Percentiles rank a stretch among this genome's conserved stretches.
Evolutionary conservation across 2,797 vertebrate genomes (phyloP).

Genomic region (Picus viridis): DNA sequence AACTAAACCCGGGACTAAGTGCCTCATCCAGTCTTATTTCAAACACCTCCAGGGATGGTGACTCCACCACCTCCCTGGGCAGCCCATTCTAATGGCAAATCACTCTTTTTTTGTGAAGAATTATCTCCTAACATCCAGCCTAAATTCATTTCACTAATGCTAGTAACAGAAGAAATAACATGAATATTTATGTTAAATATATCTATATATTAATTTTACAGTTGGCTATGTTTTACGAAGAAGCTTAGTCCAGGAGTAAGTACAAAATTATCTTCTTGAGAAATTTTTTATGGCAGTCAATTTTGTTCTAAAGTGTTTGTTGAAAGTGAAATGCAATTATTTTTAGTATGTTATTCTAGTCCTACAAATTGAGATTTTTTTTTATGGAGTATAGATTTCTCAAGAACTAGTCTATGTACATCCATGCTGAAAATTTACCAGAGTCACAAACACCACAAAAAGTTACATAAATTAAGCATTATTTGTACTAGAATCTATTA

Average conservation of each 20-base stretch:
- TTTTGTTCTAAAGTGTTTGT: neutral
- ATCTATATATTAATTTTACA: constrained; percentile 73
- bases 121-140: too few species aligned
- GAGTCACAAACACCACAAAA: neutral
- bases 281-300: neutral
- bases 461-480: neutral
- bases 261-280: constrained; percentile 20
- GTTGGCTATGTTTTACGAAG: constrained; percentile 89
- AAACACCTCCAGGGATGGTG: too few species aligned
- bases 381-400: neutral
- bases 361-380: neutral
- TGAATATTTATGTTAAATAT: neutral
- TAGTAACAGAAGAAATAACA: neutral
- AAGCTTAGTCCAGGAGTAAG: constrained; percentile 86
- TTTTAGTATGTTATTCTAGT: neutral
- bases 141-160: neutral
- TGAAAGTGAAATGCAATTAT: neutral
- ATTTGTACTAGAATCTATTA: neutral
- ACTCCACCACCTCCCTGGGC: too few species aligned
- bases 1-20: too few species aligned
- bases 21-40: too few species aligned
- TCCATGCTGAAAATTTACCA: neutral
- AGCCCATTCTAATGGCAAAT: too few species aligned
- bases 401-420: neutral
- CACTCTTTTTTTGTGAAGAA: too few species aligned